These are phyloP conservation scores for Triplophysa bombifrons DNA, from an alignment of 2,797 vertebrate species.

Conservation along the genomic window DNA sequence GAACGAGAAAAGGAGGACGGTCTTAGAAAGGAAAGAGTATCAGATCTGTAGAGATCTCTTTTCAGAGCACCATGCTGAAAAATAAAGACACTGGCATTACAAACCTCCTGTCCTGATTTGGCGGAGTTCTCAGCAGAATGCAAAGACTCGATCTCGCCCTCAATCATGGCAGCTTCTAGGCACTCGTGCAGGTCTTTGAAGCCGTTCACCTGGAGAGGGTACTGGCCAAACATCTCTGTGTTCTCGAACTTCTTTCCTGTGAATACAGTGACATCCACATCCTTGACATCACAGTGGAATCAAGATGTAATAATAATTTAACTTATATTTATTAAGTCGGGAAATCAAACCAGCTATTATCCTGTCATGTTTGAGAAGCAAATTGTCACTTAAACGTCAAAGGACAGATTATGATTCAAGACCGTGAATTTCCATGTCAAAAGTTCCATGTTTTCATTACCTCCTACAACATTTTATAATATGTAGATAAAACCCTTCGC, in stretches of 20 bases:
- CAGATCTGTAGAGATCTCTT: background rate
- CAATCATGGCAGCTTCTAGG: conserved; percentile 97
- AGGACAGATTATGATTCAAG: conserved; percentile 66
- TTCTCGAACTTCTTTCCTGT: conserved; percentile 98
- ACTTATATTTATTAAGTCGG: too few species aligned
- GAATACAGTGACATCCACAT: background rate
- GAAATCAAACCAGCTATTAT: too few species aligned
- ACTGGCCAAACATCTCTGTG: conserved; percentile 98
- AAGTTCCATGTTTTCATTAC: conserved; percentile 60
- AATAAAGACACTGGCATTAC: conserved; percentile 47
- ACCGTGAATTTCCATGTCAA: conserved; percentile 47
- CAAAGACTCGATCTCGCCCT: conserved; percentile 97
- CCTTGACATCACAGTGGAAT: too few species aligned
- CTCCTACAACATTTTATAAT: conserved; percentile 60
- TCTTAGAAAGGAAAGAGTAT: background rate
- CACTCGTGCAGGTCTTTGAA: conserved; percentile 99
- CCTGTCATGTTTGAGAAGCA: conserved; percentile 71
- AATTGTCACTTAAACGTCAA: conserved; percentile 58
- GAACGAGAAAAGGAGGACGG: background rate
- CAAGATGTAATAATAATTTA: too few species aligned
- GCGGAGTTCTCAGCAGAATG: conserved; percentile 96
- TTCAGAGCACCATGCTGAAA: background rate
- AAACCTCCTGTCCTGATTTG: conserved; percentile 96
- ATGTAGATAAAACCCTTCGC: background rate
- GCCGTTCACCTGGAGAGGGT: conserved; percentile 97